A percentile compares a stretch with the other conserved stretches of the same genome.
Conservation (phyloP, 2,888 invertebrate genomes). For the Drosophila stalkeri region DNA sequence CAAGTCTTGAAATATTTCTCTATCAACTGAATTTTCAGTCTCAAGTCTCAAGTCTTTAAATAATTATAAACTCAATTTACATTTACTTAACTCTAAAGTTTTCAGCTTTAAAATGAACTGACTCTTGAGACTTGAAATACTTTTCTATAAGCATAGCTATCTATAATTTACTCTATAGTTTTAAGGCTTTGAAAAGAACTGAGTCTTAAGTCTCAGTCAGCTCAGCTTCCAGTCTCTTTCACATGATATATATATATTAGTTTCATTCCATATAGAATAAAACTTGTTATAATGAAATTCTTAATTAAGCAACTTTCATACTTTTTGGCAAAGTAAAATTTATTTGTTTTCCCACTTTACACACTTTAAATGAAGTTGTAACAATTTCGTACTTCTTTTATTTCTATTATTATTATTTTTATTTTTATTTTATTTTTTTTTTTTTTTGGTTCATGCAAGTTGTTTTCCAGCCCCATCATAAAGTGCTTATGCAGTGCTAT, state of each 20-base stretch:
- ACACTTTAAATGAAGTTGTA: constrained; percentile 23
- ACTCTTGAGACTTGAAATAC: no score
- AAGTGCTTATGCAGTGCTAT: constrained; percentile 27
- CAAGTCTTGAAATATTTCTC: no score
- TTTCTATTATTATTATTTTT: neutral
- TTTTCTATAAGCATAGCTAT: no score
- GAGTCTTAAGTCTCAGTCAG: neutral
- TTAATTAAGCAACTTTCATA: constrained; percentile 6
- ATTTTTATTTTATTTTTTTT: neutral
- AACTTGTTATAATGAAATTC: neutral
- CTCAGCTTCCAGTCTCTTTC: neutral
- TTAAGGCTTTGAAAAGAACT: no score
- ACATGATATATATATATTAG: no score
- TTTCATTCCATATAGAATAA: neutral
- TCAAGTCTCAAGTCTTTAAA: no score
- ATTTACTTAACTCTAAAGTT: no score
- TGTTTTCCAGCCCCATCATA: constrained; percentile 7
- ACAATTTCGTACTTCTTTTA: constrained; percentile 4
- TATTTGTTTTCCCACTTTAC: constrained; percentile 1
- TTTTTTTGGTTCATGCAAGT: constrained; percentile 11
- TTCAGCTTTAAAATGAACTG: no score
- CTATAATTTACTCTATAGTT: no score
- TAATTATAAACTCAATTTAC: no score
- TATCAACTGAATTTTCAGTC: no score
- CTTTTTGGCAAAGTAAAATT: neutral